These are phyloP conservation scores for Cacatua alba DNA, from an alignment of 2,113 vertebrate genomes.

Conservation along the genomic window DNA sequence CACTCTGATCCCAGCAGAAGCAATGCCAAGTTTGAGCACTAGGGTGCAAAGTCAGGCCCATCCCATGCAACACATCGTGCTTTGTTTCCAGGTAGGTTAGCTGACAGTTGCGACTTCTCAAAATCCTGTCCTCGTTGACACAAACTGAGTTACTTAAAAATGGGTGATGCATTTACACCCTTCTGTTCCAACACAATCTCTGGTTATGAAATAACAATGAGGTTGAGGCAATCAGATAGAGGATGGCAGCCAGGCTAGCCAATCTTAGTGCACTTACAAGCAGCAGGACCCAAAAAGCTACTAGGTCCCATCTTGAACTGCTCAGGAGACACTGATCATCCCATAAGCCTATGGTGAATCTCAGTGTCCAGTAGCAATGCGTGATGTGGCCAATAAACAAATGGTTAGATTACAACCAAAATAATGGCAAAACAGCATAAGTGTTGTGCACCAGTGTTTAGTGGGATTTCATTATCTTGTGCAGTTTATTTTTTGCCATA, in stretches of 20 bases:
- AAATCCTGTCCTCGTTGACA: neutral
- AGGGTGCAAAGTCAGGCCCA: neutral
- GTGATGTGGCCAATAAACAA: neutral
- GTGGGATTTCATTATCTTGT: neutral
- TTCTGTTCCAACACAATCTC: neutral
- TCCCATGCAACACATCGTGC: fast-evolving
- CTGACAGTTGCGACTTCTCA: neutral
- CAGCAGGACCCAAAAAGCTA: neutral
- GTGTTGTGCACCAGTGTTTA: too few relatives aligned
- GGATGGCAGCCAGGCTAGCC: neutral
- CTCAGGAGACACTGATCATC: neutral
- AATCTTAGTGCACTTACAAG: neutral
- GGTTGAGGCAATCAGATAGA: neutral
- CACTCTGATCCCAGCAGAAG: neutral
- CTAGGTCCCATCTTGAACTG: fast-evolving
- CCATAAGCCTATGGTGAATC: neutral
- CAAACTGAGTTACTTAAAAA: neutral
- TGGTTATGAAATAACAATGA: neutral
- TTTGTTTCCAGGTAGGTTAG: neutral
- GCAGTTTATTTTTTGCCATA: neutral
- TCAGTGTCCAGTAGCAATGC: neutral
- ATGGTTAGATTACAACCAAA: neutral
- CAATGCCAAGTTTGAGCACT: neutral
- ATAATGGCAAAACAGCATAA: neutral
- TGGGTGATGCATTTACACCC: neutral